Conservation (phyloP, 1,140 invertebrate genomes). For the Drosophila equinoxialis region DNA sequence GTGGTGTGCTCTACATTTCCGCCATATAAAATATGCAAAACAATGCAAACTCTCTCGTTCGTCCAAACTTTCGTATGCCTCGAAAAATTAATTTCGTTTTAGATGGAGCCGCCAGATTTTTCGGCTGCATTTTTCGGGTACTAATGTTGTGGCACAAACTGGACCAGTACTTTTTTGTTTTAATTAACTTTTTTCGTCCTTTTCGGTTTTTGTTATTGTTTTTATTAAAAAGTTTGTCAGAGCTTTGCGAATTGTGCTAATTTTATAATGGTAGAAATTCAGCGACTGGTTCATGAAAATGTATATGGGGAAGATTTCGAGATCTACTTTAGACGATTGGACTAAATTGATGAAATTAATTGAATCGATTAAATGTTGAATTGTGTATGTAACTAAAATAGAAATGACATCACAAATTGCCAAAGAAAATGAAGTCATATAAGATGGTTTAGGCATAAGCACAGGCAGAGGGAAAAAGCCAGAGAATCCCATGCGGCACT, state of each 20-base stretch:
- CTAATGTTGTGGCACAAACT: slow-evolving; percentile 67
- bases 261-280: slow-evolving; percentile 7
- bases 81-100: slow-evolving; percentile 75
- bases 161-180: slow-evolving; percentile 7
- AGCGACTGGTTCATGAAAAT: not conserved
- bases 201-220: slow-evolving; percentile 17
- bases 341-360: not conserved
- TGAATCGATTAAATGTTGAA: no score
- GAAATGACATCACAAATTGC: no score
- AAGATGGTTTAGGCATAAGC: no score
- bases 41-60: slow-evolving; percentile 67
- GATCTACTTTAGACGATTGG: not conserved
- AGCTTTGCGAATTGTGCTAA: slow-evolving; percentile 28
- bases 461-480: no score
- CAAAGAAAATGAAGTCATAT: no score
- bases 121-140: slow-evolving; percentile 57
- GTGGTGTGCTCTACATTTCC: slow-evolving; percentile 54
- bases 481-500: no score
- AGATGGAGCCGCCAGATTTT: slow-evolving; percentile 65
- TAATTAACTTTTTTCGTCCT: slow-evolving; percentile 8
- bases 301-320: not conserved
- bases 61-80: slow-evolving; percentile 59
- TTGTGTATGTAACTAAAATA: no score
- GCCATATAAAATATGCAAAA: slow-evolving; percentile 79
- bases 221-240: slow-evolving; percentile 31